Evolutionary conservation across 1,140 invertebrate species (phyloP), one percentile per base, ranked within the genome.

Genomic region (Drosophila sp.): DNA sequence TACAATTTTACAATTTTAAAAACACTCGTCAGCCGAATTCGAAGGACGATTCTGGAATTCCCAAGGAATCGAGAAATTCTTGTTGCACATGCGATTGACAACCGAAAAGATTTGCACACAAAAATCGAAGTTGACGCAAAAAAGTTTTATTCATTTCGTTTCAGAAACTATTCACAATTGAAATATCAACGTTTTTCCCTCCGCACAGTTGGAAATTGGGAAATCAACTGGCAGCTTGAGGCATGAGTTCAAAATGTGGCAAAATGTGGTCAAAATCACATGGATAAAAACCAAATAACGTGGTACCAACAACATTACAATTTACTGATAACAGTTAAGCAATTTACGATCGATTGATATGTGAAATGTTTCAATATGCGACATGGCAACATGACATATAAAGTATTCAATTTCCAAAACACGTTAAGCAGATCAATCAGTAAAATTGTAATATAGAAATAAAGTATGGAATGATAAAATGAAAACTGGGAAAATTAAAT

Each of bases 91-190:
- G 27, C 36, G 51, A 27, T 53, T 27, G 43, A 48, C 41, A 34
- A 40, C 51, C 58, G 8, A 71, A 25, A 25, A 58, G 29, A 32
- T 34, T 75, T 9, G 13, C 27, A 69, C 81, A 56, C 46, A 58
- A 64, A 54, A 78, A 80, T 46, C 40, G 40, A 34, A 18, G 41
- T 9, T 32, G 58, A 38, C 51, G 36, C 43, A 38, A 45, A 70
- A 62, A 83, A 67, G 57, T 80, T 61, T 56, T 83, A 65, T 36
- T 51, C 83, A 89, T 89, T 89, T 89, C 83, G 75, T 62, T 59
- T 34, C 13, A 11, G n/a, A 27, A 75, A 36, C 14, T 50, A 27
- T 70, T 29, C 41, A 36, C 18, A 59, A 40, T 51, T 32, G 6
- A 41, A 7, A 32, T 40, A 40, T 40, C 38, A 40, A 14, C 2